Base-by-base conservation (phyloP, 1,140 invertebrate species). In the Drosophila novamexicana region DNA sequence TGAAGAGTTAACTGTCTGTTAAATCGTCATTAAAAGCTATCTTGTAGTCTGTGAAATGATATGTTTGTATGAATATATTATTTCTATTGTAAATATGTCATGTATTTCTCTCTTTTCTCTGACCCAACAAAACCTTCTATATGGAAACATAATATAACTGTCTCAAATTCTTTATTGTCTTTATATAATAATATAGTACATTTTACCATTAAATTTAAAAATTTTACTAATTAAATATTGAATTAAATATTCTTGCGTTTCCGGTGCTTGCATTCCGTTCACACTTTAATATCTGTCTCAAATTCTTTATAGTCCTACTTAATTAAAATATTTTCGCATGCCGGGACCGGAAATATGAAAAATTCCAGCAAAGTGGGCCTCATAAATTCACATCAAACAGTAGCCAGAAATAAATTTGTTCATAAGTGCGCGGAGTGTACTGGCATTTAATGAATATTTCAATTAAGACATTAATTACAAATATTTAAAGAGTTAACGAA, bases 381-480 rank as follows among this genome's bases (percentile, higher is more conserved):
- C 53, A 72, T 79, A 77, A 74, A 75, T 70, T 67, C 32, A 45
- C 40, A 37, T 50, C 45, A 52, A 61, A 53, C 65, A 68, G 50
- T 39, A 64, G 77, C 12, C 65, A 64, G 50, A 68, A 56, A 76
- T 77, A 78, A 65, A 79, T 82, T 67, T 72, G 53, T 56, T 85
- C 50, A 68, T 70, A 71, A 75, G 66, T 75, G 49, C 40, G 54
- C 18, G 22, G 0, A 5, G 4, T 29, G 3, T 18, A 54, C 37
- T 49, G 16, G 14, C 53, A 44, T 64, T 75, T 61, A 67, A 58
- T 36, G 61, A 22, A 37, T 81, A 86, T 65, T 74, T 72, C 67
- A 77, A 77, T 86, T 74, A 88, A 79, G 86, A 88, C 72, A 82
- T 77, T 77, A 79, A 88, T 88, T 77, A 70, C 45, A 53, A 62